These are phyloP conservation scores for Orchesella cincta DNA, from an alignment of 1,140 invertebrate species.

Conservation along the genomic window DNA sequence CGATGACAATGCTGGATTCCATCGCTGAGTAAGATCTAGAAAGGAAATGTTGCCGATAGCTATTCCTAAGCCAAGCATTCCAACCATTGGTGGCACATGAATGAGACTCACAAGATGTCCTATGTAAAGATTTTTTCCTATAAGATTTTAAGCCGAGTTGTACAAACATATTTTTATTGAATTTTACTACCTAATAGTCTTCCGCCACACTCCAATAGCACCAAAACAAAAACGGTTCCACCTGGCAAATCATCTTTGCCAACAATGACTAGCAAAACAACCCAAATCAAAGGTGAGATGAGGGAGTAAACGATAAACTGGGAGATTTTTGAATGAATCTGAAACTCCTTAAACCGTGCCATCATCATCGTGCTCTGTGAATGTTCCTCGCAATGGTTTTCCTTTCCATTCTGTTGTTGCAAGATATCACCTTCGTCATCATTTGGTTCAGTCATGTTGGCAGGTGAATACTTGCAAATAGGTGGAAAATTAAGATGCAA, in stretches of 20 bases:
- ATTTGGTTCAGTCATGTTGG: too few species aligned
- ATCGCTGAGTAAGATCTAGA: constrained; percentile 40
- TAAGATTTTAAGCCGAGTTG: not conserved
- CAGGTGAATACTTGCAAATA: too few species aligned
- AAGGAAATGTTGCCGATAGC: constrained; percentile 42
- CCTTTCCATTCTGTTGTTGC: too few species aligned
- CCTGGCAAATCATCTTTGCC: constrained; percentile 31
- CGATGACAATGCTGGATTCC: constrained; percentile 35
- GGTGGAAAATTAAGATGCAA: too few species aligned
- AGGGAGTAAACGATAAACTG: constrained; percentile 2
- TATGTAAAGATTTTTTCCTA: constrained; percentile 14
- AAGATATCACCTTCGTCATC: too few species aligned
- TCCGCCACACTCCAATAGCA: constrained; percentile 32
- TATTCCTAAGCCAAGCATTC: constrained; percentile 45
- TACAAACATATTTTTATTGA: too few species aligned
- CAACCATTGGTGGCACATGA: constrained; percentile 44
- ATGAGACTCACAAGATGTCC: constrained; percentile 32
- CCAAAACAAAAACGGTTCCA: constrained; percentile 32
- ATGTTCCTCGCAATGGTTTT: too few species aligned
- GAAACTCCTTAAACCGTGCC: not conserved
- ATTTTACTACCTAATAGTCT: constrained; percentile 33
- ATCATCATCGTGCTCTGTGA: too few species aligned
- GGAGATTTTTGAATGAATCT: not conserved
- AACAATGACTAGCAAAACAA: not conserved
- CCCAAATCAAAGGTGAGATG: constrained; percentile 21